Evolutionary conservation across 35 echinoderm and acorn worm genomes (phyloP), one percentile per base, ranked within the genome.

Genomic region (Chiridota heheva): DNA sequence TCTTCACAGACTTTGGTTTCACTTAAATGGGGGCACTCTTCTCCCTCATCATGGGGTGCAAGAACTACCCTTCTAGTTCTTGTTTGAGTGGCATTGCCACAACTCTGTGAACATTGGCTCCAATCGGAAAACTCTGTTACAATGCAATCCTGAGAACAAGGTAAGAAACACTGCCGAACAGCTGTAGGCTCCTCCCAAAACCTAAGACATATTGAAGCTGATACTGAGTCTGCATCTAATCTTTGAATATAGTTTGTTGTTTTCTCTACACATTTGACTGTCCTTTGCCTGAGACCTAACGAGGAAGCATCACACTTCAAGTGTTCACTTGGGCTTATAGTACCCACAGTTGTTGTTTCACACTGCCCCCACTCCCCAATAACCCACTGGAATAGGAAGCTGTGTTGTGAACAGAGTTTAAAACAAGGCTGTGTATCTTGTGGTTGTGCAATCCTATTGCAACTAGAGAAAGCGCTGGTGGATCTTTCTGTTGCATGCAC

Each of bases 41-140:
- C 36, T 0, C 95, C 95, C 7, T 81, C 65, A 7, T 80, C 73
- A 0, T 74, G 80, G 39, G 84, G 80, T 42, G 89, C 72, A 37
- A 98, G 59, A 2, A 98, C 47, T 0, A 98, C 89, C 39, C 62
- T 35, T 2, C 95, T 43, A 13, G 84, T 73, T n/a, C 89, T 78
- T 4, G 85, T 92, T 81, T 98, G 90, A 4, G 95, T 98, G n/a
- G 89, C 95, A 40, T 98, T 98, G 0, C 89, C 95, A 78, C 95
- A 98, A 3, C 89, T 48, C 26, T 81, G 91, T 6, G 95, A 81
- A 47, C 95, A 98, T 15, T 73, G 49, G 25, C 80, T 92, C 93
- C 95, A 98, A 0, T 79, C 44, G 7, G 49, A 80, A 41, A 89
- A 91, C 25, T 83, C 44, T 37, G 83, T 83, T n/a, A 92, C 89